A percentile compares a stretch with the other conserved stretches of the same genome.
These are phyloP conservation scores for Felis chaus DNA, from an alignment of 2,113 vertebrate species.

Conservation along the genomic window DNA sequence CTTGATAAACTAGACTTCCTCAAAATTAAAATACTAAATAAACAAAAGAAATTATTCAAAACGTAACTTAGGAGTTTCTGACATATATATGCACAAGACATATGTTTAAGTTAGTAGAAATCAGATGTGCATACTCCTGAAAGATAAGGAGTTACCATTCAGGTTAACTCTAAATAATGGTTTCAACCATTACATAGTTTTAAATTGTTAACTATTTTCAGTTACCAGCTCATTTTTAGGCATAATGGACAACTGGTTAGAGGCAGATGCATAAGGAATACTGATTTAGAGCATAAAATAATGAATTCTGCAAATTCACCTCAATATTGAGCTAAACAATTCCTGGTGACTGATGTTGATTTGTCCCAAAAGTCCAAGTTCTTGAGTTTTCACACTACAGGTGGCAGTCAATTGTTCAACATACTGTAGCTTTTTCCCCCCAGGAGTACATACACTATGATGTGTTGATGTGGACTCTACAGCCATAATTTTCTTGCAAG, in stretches of 20 bases:
- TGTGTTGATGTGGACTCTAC: slow-evolving; percentile 77
- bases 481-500: slow-evolving; percentile 79
- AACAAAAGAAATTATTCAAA: not conserved
- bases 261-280: not conserved
- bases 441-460: slow-evolving; percentile 76
- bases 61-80: not conserved
- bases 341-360: slow-evolving; percentile 38
- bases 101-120: not conserved
- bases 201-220: not conserved
- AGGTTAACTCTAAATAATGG: not conserved
- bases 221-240: not conserved
- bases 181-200: not conserved
- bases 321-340: not conserved
- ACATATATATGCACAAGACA: not conserved
- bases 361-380: slow-evolving; percentile 49
- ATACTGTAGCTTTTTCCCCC: slow-evolving; percentile 38
- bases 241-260: not conserved
- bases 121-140: not conserved
- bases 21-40: slow-evolving; percentile 17
- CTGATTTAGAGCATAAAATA: slow-evolving; percentile 21
- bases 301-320: not conserved
- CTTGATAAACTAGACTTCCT: not conserved
- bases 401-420: slow-evolving; percentile 55
- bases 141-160: not conserved
- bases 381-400: slow-evolving; percentile 56